These are phyloP conservation scores for Diaprepes abbreviatus DNA, from an alignment of 2,888 invertebrate species.

Conservation along the genomic window DNA sequence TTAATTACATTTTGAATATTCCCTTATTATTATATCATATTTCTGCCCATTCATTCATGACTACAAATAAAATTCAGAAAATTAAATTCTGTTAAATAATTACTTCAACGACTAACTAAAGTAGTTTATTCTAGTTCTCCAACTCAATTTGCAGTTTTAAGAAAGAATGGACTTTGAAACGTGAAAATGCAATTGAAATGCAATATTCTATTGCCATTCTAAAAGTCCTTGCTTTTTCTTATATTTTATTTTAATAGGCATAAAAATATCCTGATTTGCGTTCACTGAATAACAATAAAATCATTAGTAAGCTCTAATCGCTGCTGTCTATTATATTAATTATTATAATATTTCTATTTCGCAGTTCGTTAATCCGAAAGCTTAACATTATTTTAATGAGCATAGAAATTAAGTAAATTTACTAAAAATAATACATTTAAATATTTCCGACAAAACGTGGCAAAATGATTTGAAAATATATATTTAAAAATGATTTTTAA, in stretches of 20 bases:
- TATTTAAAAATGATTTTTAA: too few relatives aligned
- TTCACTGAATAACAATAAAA: constrained; percentile 46
- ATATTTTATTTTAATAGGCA: constrained; percentile 31
- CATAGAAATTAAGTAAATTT: too few relatives aligned
- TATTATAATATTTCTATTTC: too few relatives aligned
- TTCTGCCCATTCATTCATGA: constrained; percentile 24
- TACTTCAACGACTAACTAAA: constrained; percentile 3
- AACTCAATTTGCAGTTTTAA: constrained; percentile 14
- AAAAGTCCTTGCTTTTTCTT: constrained; percentile 51
- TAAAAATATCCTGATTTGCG: constrained; percentile 44
- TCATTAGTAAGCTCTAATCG: background rate
- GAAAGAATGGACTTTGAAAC: constrained; percentile 48
- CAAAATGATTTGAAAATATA: too few relatives aligned
- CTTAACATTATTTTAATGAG: too few relatives aligned
- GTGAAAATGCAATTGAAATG: constrained; percentile 37
- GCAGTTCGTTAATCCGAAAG: too few relatives aligned
- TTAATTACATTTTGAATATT: constrained; percentile 1
- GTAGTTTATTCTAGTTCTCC: constrained; percentile 19
- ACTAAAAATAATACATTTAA: too few relatives aligned
- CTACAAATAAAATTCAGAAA: constrained; percentile 25
- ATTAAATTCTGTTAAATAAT: constrained; percentile 22
- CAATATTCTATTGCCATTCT: constrained; percentile 28
- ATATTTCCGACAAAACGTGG: too few relatives aligned
- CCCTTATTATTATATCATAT: background rate
- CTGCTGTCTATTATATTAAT: too few relatives aligned